Evolutionary conservation across 2,888 invertebrate genomes (phyloP).

Genomic region (Calephelis perditalis): DNA sequence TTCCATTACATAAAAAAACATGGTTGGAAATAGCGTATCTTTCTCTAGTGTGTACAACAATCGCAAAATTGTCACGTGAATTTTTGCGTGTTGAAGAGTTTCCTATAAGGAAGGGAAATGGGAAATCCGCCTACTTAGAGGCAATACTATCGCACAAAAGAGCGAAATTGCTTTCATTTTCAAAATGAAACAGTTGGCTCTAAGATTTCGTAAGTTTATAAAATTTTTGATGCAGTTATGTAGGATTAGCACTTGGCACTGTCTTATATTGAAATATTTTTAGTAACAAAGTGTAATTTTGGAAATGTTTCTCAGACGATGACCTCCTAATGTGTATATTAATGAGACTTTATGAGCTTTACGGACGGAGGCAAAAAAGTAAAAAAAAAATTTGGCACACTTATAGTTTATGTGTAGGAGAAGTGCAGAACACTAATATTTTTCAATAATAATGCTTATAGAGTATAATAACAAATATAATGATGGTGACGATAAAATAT

Average conservation of each 20-base stretch:
- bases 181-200: slow-evolving; percentile 65
- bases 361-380: no score
- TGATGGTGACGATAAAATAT: no score
- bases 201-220: slow-evolving; percentile 54
- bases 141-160: slow-evolving; percentile 64
- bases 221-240: slow-evolving; percentile 27
- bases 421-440: no score
- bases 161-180: slow-evolving; percentile 62
- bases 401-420: no score
- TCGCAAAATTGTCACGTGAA: slow-evolving; percentile 29
- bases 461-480: no score
- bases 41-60: slow-evolving; percentile 21
- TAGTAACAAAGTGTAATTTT: neutral
- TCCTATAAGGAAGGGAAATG: slow-evolving; percentile 47
- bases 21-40: neutral
- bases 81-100: slow-evolving; percentile 41
- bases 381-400: no score
- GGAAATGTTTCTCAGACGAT: neutral
- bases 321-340: no score
- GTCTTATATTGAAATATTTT: neutral
- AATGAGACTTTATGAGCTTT: no score
- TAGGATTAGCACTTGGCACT: neutral
- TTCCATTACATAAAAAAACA: no score
- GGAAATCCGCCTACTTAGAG: slow-evolving; percentile 56
- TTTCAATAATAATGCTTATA: no score